These are phyloP conservation scores for Scortum barcoo DNA, from an alignment of 2,113 vertebrate genomes.

Conservation along the genomic window DNA sequence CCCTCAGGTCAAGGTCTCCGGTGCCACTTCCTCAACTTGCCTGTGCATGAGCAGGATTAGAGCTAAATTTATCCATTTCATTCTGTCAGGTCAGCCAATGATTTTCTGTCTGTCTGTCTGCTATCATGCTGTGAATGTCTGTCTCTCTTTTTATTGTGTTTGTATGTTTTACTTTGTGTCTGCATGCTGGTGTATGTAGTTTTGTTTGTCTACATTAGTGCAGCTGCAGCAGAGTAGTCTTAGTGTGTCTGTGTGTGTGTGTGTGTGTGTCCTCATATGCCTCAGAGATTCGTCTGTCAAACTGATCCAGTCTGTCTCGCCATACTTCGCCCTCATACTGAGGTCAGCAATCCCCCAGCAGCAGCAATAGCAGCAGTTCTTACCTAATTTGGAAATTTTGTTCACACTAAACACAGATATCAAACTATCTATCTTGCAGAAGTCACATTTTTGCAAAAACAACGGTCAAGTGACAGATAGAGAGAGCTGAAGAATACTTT, in stretches of 20 bases:
- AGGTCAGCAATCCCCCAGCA: slow-evolving; percentile 32
- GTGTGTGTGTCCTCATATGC: slow-evolving; percentile 28
- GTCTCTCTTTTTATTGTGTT: slow-evolving; percentile 7
- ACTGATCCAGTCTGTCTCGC: slow-evolving; percentile 43
- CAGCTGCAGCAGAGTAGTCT: background rate
- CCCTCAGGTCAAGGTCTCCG: slow-evolving; percentile 18
- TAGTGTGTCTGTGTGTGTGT: background rate
- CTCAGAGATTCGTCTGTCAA: slow-evolving; percentile 38
- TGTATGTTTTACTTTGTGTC: background rate
- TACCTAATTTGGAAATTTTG: slow-evolving; percentile 40
- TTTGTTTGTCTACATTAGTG: slow-evolving; percentile 12
- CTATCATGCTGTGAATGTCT: background rate
- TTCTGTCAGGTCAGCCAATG: slow-evolving; percentile 36
- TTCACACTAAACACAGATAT: slow-evolving; percentile 21
- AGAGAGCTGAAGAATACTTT: background rate
- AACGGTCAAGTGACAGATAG: too few relatives aligned
- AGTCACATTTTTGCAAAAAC: slow-evolving; percentile 1
- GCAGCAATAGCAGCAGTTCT: slow-evolving; percentile 31
- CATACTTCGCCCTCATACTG: slow-evolving; percentile 37
- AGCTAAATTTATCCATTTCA: slow-evolving; percentile 35
- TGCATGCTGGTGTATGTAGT: background rate
- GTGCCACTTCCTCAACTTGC: slow-evolving; percentile 1
- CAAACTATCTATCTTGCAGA: background rate
- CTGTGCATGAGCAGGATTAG: background rate
- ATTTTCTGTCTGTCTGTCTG: slow-evolving; percentile 18